Conservation (phyloP, 2,113 vertebrate genomes). For the Scortum barcoo region DNA sequence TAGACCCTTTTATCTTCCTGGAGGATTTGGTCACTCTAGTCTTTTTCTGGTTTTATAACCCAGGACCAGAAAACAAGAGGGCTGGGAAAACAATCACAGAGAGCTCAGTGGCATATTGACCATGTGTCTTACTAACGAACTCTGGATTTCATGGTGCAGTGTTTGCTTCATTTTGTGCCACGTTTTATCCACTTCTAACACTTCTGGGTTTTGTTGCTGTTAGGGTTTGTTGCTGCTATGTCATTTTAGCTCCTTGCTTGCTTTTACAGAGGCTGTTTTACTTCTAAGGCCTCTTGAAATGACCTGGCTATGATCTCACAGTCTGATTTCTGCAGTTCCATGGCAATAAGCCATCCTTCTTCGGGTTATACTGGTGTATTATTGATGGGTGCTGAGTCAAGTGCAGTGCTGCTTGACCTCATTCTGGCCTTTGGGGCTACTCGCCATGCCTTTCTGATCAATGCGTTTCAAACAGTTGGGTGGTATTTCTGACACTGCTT, state of each 20-base stretch:
- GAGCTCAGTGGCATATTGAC: neutral
- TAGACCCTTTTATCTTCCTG: neutral
- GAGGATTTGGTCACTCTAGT: neutral
- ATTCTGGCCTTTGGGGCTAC: neutral
- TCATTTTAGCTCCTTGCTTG: neutral
- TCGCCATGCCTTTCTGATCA: neutral
- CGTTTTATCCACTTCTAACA: no score
- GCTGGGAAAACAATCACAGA: neutral
- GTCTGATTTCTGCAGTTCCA: neutral
- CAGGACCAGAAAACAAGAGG: neutral
- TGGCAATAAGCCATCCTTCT: constrained; percentile 5
- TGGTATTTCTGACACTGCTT: neutral
- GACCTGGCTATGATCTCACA: neutral
- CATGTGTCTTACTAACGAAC: neutral
- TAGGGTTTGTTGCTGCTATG: neutral
- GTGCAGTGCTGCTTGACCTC: neutral
- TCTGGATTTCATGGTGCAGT: no score
- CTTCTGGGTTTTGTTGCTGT: neutral
- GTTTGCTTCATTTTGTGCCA: neutral
- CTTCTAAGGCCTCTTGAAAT: neutral
- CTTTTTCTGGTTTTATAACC: neutral
- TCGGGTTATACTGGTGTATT: neutral
- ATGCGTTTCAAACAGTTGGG: neutral
- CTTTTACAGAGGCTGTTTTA: neutral
- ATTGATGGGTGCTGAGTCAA: constrained; percentile 18